These are phyloP conservation scores for Watsonalla cultraria DNA, from an alignment of 2,888 invertebrate species.

Conservation along the genomic window DNA sequence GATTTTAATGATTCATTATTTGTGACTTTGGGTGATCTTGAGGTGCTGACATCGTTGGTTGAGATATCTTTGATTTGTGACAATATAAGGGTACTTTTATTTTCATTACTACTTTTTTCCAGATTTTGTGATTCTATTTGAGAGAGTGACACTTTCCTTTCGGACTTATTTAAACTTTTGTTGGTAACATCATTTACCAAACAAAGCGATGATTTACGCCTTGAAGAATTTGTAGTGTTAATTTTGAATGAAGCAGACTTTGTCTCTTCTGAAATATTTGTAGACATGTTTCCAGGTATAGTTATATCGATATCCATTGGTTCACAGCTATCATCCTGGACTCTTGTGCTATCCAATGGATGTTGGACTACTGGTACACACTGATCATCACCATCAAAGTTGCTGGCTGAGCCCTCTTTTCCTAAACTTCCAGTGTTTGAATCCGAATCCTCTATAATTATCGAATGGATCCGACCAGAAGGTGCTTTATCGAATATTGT, in stretches of 20 bases:
- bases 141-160: conserved; percentile 27
- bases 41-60: conserved; percentile 29
- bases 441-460: conserved; percentile 57
- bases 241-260: conserved; percentile 7
- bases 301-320: conserved; percentile 73
- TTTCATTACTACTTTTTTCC: conserved; percentile 38
- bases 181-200: conserved; percentile 14
- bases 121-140: conserved; percentile 25
- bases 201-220: conserved; percentile 22
- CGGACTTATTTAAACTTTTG: conserved; percentile 23
- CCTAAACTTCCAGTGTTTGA: conserved; percentile 35
- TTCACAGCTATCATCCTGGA: conserved; percentile 45
- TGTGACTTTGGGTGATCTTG: conserved; percentile 30
- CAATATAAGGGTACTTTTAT: conserved; percentile 53
- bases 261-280: conserved; percentile 19
- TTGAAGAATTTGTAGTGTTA: conserved; percentile 13
- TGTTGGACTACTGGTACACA: conserved; percentile 57
- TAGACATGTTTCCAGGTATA: conserved; percentile 48
- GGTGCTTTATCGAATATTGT: conserved; percentile 43
- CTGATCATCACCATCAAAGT: conserved; percentile 46
- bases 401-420: conserved; percentile 21
- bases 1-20: conserved; percentile 41
- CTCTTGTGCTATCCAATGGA: conserved; percentile 14
- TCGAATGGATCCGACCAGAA: conserved; percentile 29
- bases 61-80: conserved; percentile 57